Evolutionary conservation across 2,797 vertebrate species (phyloP).

Genomic region (Phoeniculus purpureus): DNA sequence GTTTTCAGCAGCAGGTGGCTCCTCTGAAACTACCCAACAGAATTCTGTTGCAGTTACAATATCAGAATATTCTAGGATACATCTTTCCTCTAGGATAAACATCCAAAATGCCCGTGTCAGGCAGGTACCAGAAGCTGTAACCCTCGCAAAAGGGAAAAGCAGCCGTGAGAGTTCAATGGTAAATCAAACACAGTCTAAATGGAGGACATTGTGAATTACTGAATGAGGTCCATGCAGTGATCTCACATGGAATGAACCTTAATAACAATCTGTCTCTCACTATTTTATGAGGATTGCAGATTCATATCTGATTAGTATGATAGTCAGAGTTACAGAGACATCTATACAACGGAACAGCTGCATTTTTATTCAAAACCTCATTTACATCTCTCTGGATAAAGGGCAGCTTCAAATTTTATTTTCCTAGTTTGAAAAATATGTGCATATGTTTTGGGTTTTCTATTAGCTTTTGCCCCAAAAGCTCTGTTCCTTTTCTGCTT

Average conservation of each 20-base stretch:
- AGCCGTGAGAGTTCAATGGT: neutral
- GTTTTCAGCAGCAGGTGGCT: neutral
- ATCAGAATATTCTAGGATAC: neutral
- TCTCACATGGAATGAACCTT: neutral
- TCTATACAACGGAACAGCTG: neutral
- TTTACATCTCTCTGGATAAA: neutral
- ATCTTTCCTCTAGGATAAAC: constrained; percentile 18
- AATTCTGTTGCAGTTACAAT: neutral
- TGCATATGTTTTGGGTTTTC: neutral
- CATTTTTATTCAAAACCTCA: neutral
- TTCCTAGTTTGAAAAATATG: neutral
- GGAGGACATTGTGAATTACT: neutral
- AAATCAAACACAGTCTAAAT: neutral
- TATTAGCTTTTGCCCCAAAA: neutral
- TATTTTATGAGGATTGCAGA: neutral
- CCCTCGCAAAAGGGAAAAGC: neutral
- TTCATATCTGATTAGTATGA: neutral
- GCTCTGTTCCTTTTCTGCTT: neutral
- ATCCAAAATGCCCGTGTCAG: neutral
- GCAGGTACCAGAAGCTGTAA: constrained; percentile 3
- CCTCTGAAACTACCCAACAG: neutral
- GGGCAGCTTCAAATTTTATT: neutral
- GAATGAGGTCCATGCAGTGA: neutral
- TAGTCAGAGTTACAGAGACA: neutral
- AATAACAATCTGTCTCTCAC: neutral